Evolutionary conservation across 2,113 vertebrate genomes (phyloP).

Genomic region (Seriola quinqueradiata): DNA sequence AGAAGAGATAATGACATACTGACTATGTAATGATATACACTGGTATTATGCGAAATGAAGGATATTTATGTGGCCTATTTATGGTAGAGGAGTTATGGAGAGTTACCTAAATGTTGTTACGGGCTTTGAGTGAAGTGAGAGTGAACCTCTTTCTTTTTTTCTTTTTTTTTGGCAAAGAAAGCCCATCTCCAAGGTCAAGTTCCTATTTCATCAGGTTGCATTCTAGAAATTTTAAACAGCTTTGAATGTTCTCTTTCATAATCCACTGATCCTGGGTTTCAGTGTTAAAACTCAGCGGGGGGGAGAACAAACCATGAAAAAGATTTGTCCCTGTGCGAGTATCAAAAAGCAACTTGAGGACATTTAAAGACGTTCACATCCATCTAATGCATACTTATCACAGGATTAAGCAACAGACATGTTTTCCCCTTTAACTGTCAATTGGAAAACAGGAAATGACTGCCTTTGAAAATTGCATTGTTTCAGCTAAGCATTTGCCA

Average conservation of each 20-base stretch:
- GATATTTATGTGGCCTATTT: conserved; percentile 56
- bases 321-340: conserved; percentile 46
- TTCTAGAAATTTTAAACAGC: conserved; percentile 56
- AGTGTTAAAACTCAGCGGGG: conserved; percentile 53
- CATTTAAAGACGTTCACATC: conserved; percentile 64
- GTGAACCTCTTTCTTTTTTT: conserved; percentile 18
- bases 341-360: conserved; percentile 71
- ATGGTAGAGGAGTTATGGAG: conserved; percentile 22
- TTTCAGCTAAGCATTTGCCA: conserved; percentile 63
- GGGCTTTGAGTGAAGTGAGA: conserved; percentile 29
- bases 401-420: conserved; percentile 67
- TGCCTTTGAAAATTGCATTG: conserved; percentile 75
- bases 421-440: conserved; percentile 61
- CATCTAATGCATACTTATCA: conserved; percentile 71
- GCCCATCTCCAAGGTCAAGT: conserved; percentile 34
- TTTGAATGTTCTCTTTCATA: conserved; percentile 59
- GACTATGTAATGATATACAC: conserved; percentile 66
- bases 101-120: conserved; percentile 50
- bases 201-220: conserved; percentile 58
- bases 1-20: conserved; percentile 64
- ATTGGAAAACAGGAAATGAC: conserved; percentile 70
- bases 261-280: conserved; percentile 59
- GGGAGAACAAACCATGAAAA: conserved; percentile 43
- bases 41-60: conserved; percentile 53
- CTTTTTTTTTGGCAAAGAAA: not conserved